A percentile compares a stretch with the other conserved stretches of the same genome.
Conservation (phyloP, 2,797 vertebrate genomes). For the Masticophis lateralis region DNA sequence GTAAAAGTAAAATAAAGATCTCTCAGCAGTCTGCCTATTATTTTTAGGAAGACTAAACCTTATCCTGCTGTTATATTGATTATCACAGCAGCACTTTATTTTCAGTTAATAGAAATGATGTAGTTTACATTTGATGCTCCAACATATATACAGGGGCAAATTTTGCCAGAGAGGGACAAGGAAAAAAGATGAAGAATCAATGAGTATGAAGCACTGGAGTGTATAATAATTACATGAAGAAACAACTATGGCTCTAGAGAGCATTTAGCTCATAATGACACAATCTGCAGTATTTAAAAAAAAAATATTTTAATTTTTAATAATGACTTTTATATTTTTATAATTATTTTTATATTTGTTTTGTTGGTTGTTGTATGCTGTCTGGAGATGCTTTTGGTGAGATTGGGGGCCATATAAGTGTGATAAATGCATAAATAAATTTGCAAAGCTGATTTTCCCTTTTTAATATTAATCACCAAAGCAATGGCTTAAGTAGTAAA, state of each 20-base stretch:
- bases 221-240: background rate
- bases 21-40: background rate
- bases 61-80: background rate
- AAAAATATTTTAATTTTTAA: background rate
- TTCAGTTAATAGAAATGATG: background rate
- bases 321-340: background rate
- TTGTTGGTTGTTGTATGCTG: background rate
- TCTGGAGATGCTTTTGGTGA: background rate
- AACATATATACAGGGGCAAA: background rate
- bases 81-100: background rate
- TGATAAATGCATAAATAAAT: background rate
- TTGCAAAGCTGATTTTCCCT: background rate
- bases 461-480: conserved; percentile 10
- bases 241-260: background rate
- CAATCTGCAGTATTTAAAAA: background rate
- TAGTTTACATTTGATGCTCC: background rate
- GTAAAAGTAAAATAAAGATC: background rate
- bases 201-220: background rate
- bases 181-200: background rate
- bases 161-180: background rate
- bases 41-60: background rate
- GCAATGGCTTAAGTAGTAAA: background rate
- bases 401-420: background rate
- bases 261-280: background rate
- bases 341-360: background rate